These are phyloP conservation scores for Clarias laeviceps DNA, from an alignment of 2,797 vertebrate species.

Conservation along the genomic window DNA sequence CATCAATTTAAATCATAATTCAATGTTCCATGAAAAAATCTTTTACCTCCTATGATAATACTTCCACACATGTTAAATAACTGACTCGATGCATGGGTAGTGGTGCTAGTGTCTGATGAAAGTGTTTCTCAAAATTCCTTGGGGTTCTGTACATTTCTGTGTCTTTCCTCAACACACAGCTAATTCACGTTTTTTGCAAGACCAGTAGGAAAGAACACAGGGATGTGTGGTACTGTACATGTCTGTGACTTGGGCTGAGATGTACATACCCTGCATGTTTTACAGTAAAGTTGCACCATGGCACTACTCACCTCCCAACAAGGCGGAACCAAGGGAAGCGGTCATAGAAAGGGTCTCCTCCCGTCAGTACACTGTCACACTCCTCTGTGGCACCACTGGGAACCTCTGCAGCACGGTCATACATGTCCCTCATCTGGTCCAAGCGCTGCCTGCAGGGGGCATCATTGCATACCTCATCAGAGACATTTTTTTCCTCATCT, in stretches of 20 bases:
- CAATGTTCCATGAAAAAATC: background rate
- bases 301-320: constrained; percentile 89
- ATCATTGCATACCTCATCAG: constrained; percentile 25
- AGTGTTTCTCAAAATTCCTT: constrained; percentile 14
- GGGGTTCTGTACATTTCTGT: constrained; percentile 20
- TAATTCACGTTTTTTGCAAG: background rate
- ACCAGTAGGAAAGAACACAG: constrained; percentile 25
- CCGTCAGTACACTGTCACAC: constrained; percentile 88
- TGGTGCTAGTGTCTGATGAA: background rate
- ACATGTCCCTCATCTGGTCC: constrained; percentile 97
- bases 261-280: constrained; percentile 14
- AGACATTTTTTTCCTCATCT: no score
- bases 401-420: constrained; percentile 92
- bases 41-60: background rate
- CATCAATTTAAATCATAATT: constrained; percentile 11
- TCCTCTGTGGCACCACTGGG: constrained; percentile 86
- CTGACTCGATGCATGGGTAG: constrained; percentile 10
- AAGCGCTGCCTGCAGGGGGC: constrained; percentile 85
- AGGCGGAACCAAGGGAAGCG: constrained; percentile 98
- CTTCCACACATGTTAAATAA: background rate
- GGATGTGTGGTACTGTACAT: constrained; percentile 7
- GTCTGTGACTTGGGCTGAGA: background rate
- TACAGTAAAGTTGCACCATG: background rate
- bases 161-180: background rate
- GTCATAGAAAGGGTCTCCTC: constrained; percentile 97